These are phyloP conservation scores for Eulemur macaco DNA, from an alignment of 2,113 vertebrate genomes.

Conservation along the genomic window DNA sequence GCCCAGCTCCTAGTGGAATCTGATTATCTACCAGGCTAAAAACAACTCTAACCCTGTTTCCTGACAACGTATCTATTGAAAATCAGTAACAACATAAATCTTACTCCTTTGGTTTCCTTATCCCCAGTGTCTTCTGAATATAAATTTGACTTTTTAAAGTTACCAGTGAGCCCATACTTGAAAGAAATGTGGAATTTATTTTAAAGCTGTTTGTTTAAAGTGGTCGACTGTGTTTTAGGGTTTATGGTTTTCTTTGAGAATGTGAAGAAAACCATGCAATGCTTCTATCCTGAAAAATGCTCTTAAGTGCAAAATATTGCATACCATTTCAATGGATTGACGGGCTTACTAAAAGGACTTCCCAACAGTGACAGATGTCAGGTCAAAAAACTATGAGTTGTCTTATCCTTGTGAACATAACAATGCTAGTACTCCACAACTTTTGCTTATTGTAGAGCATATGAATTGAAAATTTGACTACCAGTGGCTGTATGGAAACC, in stretches of 20 bases:
- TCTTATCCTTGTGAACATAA: neutral
- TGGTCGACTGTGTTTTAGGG: neutral
- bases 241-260: slow-evolving; percentile 10
- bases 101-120: neutral
- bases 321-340: neutral
- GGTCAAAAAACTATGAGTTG: neutral
- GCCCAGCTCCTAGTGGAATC: neutral
- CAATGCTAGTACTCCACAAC: neutral
- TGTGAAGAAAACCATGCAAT: neutral
- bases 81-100: neutral
- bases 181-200: neutral
- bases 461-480: neutral
- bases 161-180: neutral
- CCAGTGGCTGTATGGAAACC: neutral
- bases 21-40: too few species aligned
- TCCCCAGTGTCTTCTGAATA: neutral
- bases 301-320: neutral
- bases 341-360: neutral
- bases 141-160: neutral
- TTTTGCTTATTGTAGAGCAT: neutral
- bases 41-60: neutral
- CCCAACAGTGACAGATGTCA: neutral
- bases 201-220: neutral
- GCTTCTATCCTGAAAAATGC: neutral
- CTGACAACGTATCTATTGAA: neutral